phyloP scores from a whole-genome alignment of 1,140 invertebrate species.

The Idris sp. region DNA sequence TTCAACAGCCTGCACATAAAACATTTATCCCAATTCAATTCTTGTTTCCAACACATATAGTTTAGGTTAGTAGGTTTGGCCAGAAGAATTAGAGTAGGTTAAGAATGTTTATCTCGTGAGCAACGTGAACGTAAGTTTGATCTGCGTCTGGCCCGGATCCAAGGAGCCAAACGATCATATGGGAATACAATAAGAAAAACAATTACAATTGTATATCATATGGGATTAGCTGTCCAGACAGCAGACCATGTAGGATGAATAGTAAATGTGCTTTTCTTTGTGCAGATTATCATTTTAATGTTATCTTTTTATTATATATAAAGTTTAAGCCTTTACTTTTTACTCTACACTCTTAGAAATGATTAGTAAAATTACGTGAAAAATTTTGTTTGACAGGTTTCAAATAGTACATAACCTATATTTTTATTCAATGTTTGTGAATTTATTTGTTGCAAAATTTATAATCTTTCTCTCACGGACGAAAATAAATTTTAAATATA shows the following conservation, averaged over 20 bases:
- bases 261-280: background rate
- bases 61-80: slow-evolving; percentile 47
- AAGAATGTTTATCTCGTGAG: slow-evolving; percentile 50
- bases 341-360: too few relatives aligned
- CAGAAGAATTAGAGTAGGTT: slow-evolving; percentile 52
- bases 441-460: too few relatives aligned
- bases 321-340: too few relatives aligned
- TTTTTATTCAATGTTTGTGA: too few relatives aligned
- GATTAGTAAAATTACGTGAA: too few relatives aligned
- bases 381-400: too few relatives aligned
- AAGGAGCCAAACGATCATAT: slow-evolving; percentile 13
- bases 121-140: slow-evolving; percentile 37
- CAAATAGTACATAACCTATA: too few relatives aligned
- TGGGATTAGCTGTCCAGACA: slow-evolving; percentile 9
- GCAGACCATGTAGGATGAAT: background rate
- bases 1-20: slow-evolving; percentile 10
- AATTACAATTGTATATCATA: slow-evolving; percentile 13
- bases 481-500: too few relatives aligned
- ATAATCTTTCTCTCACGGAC: too few relatives aligned
- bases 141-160: slow-evolving; percentile 35
- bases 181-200: slow-evolving; percentile 3
- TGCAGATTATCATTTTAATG: too few relatives aligned
- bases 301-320: too few relatives aligned
- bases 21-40: slow-evolving; percentile 21
- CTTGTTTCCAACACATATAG: slow-evolving; percentile 21